A percentile compares a stretch with the other conserved stretches of the same genome.
phyloP scores from a whole-genome alignment of 1,140 invertebrate species.

The Lysiphlebus fabarum region DNA sequence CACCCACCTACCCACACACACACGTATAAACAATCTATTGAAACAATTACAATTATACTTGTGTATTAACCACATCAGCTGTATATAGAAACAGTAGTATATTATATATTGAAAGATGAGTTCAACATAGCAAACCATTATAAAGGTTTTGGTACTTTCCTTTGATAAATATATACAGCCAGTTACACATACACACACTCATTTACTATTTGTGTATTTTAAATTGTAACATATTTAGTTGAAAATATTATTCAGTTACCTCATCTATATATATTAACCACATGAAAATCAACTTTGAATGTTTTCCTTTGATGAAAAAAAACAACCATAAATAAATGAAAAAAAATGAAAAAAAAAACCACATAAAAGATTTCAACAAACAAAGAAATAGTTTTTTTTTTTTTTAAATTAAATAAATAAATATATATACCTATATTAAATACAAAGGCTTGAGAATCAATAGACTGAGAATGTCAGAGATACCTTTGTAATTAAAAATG shows the following conservation, averaged over 20 bases:
- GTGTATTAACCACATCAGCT: too few species aligned
- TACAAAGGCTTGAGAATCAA: too few species aligned
- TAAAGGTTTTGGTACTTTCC: constrained; percentile 48
- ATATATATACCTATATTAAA: too few species aligned
- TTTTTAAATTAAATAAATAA: too few species aligned
- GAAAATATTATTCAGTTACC: constrained; percentile 54
- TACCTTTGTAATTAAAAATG: constrained; percentile 9
- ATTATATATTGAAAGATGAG: too few species aligned
- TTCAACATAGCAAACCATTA: constrained; percentile 48
- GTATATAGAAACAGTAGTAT: too few species aligned
- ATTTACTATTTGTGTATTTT: neutral
- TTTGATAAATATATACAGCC: constrained; percentile 42
- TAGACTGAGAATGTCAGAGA: neutral
- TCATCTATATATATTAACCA: constrained; percentile 47
- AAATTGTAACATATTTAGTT: constrained; percentile 50
- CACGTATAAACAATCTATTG: constrained; percentile 24
- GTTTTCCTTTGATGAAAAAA: constrained; percentile 36
- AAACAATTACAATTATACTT: too few species aligned
- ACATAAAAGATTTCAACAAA: too few species aligned
- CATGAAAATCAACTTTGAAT: constrained; percentile 50
- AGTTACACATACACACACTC: constrained; percentile 10
- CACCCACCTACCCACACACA: too few species aligned
- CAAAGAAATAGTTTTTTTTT: too few species aligned
- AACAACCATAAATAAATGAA: too few species aligned
- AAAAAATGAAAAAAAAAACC: too few species aligned